Conservation (phyloP, 2,113 vertebrate species). For the Rafetus swinhoei region DNA sequence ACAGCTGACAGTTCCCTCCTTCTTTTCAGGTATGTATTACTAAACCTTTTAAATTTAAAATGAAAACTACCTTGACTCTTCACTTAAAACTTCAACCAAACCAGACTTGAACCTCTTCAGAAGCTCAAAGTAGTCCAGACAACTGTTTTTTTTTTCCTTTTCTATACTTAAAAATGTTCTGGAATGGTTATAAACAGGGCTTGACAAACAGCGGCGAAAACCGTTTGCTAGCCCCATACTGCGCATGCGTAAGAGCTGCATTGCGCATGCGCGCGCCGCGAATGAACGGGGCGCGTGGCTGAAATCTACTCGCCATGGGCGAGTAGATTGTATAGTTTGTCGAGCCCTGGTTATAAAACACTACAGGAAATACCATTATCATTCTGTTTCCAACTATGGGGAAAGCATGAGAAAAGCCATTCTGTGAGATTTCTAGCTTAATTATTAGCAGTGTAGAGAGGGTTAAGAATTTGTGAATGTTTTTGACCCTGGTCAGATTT, state of each 20-base stretch:
- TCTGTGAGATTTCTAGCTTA: background rate
- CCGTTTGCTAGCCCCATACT: no score
- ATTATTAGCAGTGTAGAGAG: background rate
- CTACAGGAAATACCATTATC: background rate
- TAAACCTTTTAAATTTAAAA: background rate
- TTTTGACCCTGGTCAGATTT: background rate
- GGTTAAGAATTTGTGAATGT: background rate
- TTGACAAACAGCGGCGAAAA: no score
- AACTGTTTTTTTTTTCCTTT: background rate
- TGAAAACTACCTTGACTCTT: background rate
- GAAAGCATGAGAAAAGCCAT: background rate
- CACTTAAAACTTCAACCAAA: background rate
- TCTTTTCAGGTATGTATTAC: background rate
- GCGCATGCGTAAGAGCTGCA: no score
- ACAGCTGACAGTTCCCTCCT: no score
- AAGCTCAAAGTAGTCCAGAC: background rate
- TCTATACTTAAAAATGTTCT: background rate
- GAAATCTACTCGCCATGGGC: no score
- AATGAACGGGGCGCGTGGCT: no score
- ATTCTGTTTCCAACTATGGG: background rate
- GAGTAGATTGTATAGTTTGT: no score
- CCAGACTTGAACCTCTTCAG: background rate
- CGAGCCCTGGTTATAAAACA: no score
- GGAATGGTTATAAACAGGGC: no score
- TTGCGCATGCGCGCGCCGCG: no score